Percentiles rank a stretch among this genome's conserved stretches.
Evolutionary conservation across 35 echinoderm and acorn worm genomes (phyloP).

Genomic region (Heliocidaris erythrogramma): DNA sequence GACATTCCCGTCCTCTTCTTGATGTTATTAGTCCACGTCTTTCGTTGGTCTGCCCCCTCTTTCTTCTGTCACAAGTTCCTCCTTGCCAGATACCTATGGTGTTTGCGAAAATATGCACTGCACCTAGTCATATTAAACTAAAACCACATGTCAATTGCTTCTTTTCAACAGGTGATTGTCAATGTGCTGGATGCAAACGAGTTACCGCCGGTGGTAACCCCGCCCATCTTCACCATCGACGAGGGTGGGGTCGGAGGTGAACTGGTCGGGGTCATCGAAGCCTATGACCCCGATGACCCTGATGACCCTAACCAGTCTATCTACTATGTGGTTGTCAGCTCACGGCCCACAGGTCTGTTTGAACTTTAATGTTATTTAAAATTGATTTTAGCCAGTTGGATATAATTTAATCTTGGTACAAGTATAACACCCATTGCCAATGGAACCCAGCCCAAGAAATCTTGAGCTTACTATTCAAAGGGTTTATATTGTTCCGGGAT

Average conservation of each 20-base stretch:
- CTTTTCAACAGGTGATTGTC: slow-evolving; percentile 58
- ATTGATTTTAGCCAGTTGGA: not conserved
- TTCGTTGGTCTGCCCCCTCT: no score
- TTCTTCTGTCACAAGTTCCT: no score
- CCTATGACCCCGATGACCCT: slow-evolving; percentile 72
- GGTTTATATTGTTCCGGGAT: no score
- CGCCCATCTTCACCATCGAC: slow-evolving; percentile 48
- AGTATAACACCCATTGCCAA: no score
- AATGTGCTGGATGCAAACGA: slow-evolving; percentile 81
- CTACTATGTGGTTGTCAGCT: slow-evolving; percentile 50
- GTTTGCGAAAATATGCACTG: no score
- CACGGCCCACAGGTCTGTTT: slow-evolving; percentile 65
- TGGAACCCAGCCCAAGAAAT: no score
- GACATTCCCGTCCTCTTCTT: no score
- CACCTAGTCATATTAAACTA: no score
- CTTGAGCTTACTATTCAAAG: no score
- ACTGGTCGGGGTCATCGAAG: slow-evolving; percentile 69
- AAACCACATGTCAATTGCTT: not conserved
- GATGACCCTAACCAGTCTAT: slow-evolving; percentile 46
- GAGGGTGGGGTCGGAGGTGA: slow-evolving; percentile 61
- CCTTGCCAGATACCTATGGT: no score
- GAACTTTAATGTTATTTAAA: not conserved
- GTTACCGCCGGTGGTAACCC: slow-evolving; percentile 57
- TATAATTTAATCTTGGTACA: no score
- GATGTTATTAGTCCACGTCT: no score